phyloP scores from a whole-genome alignment of 2,888 invertebrate species.

The Erpobdella octoculata region DNA sequence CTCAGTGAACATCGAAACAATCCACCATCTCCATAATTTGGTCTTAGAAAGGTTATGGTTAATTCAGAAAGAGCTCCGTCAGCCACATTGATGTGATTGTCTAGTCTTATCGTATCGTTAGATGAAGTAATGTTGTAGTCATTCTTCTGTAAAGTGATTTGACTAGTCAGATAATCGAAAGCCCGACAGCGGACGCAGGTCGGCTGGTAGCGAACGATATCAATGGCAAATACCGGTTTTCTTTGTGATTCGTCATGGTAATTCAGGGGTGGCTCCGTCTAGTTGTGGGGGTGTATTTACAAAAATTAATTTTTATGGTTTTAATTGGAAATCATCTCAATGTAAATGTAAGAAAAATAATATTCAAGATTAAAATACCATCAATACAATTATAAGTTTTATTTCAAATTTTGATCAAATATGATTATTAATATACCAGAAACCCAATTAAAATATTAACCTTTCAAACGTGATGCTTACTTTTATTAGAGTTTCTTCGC shows the following conservation, averaged over 20 bases:
- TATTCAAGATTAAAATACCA: background rate
- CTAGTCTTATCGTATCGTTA: background rate
- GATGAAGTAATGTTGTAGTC: background rate
- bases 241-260: background rate
- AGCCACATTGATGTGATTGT: conserved; percentile 20
- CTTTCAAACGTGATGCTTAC: too few species aligned
- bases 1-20: conserved; percentile 4
- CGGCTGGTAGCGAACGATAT: background rate
- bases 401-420: too few species aligned
- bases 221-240: conserved; percentile 10
- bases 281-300: background rate
- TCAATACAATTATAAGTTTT: too few species aligned
- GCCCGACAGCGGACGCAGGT: conserved; percentile 20
- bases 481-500: conserved; percentile 8
- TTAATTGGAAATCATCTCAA: too few species aligned
- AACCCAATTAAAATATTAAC: too few species aligned
- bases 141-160: background rate
- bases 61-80: conserved; percentile 20
- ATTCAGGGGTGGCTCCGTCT: background rate
- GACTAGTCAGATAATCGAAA: conserved; percentile 15
- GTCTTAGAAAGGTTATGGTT: conserved; percentile 13
- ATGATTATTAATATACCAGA: too few species aligned
- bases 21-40: background rate
- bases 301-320: background rate
- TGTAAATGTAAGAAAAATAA: background rate